Percentiles rank a stretch among this genome's conserved stretches.
Evolutionary conservation across 2,888 invertebrate species (phyloP).

Genomic region (Dicyrtomina minuta): DNA sequence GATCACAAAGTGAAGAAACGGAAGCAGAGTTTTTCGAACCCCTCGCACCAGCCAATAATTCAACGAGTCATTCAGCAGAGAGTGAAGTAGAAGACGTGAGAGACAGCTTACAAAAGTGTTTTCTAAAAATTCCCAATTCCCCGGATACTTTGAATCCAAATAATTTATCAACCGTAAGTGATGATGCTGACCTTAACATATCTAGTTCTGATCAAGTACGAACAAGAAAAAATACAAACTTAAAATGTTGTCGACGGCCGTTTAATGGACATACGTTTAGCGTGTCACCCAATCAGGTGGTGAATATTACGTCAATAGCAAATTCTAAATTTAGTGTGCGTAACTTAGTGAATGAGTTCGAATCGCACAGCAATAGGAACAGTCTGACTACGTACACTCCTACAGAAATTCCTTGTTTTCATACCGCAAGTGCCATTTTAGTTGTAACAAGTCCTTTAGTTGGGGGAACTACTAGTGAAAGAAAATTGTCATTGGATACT

Average conservation of each 20-base stretch:
- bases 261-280: conserved; percentile 83
- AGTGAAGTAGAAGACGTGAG: not conserved
- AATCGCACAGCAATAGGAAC: conserved; percentile 46
- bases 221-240: conserved; percentile 38
- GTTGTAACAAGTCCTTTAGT: conserved; percentile 17
- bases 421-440: conserved; percentile 26
- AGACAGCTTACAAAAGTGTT: not conserved
- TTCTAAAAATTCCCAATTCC: conserved; percentile 14
- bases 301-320: conserved; percentile 63
- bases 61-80: not conserved
- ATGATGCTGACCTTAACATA: not conserved
- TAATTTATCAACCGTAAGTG: not conserved
- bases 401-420: conserved; percentile 36
- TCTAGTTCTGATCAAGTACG: conserved; percentile 5
- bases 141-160: not conserved
- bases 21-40: not conserved
- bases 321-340: conserved; percentile 52
- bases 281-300: conserved; percentile 86
- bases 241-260: conserved; percentile 78
- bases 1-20: not conserved
- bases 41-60: not conserved
- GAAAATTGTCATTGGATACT: conserved; percentile 30
- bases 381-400: conserved; percentile 33
- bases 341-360: conserved; percentile 52
- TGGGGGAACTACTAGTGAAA: conserved; percentile 25